phyloP scores from a whole-genome alignment of 2,797 vertebrate genomes.

The Rachycentron canadum region DNA sequence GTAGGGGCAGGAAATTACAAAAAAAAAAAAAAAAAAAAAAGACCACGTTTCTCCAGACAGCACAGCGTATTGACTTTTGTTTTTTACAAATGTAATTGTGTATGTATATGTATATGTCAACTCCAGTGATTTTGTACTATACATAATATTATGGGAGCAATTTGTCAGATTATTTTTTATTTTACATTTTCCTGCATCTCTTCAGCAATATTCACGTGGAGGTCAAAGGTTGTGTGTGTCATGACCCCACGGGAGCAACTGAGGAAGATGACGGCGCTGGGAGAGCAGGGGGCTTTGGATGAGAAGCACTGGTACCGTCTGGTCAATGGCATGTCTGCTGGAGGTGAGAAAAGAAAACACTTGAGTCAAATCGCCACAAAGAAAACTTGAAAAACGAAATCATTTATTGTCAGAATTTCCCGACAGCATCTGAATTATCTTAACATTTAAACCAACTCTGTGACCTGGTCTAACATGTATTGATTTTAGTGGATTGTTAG shows the following conservation, averaged over 20 bases:
- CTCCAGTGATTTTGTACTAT: background rate
- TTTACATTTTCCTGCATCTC: background rate
- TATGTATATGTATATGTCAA: too few relatives aligned
- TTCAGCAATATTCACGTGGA: slow-evolving; percentile 38
- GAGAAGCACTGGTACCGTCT: slow-evolving; percentile 92
- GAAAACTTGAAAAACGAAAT: background rate
- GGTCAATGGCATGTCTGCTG: slow-evolving; percentile 90
- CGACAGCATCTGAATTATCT: background rate
- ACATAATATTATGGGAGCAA: background rate
- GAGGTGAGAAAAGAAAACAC: slow-evolving; percentile 82
- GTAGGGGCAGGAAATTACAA: slow-evolving; percentile 16
- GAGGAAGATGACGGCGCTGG: slow-evolving; percentile 90
- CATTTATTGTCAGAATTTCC: slow-evolving; percentile 3
- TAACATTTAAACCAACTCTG: background rate
- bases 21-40: background rate
- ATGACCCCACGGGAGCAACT: slow-evolving; percentile 93
- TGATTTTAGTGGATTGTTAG: background rate
- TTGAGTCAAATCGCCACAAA: background rate
- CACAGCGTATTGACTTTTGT: background rate
- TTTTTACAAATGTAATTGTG: background rate
- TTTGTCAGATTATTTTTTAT: background rate
- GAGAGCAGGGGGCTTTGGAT: slow-evolving; percentile 88
- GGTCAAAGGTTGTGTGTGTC: slow-evolving; percentile 72
- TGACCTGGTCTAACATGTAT: background rate
- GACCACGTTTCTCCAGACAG: too few relatives aligned